A percentile compares a stretch with the other conserved stretches of the same genome.
These are phyloP conservation scores for Ochotona princeps DNA, from an alignment of 2,113 vertebrate species.

Conservation along the genomic window DNA sequence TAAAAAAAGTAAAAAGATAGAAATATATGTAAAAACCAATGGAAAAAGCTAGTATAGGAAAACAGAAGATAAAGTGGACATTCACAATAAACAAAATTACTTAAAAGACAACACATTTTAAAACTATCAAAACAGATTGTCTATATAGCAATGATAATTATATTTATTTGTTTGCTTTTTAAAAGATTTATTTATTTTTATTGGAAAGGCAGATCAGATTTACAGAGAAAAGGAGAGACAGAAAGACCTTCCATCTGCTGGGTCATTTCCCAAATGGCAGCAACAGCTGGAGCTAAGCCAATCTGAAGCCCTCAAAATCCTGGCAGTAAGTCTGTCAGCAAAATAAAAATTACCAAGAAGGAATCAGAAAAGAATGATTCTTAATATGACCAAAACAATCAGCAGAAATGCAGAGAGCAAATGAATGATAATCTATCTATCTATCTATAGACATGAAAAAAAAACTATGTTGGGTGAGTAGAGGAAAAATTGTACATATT, in stretches of 20 bases:
- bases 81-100: neutral
- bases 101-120: neutral
- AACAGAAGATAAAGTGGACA: neutral
- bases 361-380: neutral
- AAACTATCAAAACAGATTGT: neutral
- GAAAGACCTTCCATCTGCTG: too few species aligned
- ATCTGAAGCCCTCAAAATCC: too few species aligned
- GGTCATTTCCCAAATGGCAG: too few species aligned
- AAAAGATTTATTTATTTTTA: too few species aligned
- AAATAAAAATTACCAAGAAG: neutral
- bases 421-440: neutral
- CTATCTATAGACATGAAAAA: neutral
- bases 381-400: neutral
- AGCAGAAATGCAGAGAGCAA: neutral
- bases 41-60: neutral
- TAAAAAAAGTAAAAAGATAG: neutral
- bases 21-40: neutral
- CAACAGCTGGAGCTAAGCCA: too few species aligned
- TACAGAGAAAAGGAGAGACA: too few species aligned
- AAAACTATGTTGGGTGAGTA: neutral
- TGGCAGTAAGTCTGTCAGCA: neutral
- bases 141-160: neutral
- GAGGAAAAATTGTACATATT: neutral
- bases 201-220: too few species aligned
- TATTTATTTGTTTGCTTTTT: neutral